These are phyloP conservation scores for Drosophila novamexicana DNA, from an alignment of 1,140 invertebrate species.

Conservation along the genomic window DNA sequence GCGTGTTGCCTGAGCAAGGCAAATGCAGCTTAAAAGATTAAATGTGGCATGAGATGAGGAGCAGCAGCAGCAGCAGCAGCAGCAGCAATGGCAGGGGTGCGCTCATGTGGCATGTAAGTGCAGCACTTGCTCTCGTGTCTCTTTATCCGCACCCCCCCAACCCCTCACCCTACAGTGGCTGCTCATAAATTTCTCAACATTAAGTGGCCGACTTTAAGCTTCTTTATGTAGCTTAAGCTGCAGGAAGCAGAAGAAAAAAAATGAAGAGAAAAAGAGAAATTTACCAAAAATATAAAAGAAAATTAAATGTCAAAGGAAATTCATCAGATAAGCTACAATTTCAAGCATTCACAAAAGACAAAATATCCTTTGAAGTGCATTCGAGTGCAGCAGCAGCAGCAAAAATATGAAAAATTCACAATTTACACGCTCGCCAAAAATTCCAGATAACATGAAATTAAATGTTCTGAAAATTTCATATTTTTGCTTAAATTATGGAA, in stretches of 20 bases:
- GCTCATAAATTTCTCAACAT: conserved; percentile 58
- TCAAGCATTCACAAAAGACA: background rate
- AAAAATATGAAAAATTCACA: no score
- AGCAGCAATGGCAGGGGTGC: background rate
- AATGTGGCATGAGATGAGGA: conserved; percentile 40
- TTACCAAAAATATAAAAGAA: conserved; percentile 5
- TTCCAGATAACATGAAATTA: no score
- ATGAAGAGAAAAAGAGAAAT: background rate
- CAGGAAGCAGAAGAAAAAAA: conserved; percentile 6
- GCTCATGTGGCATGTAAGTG: conserved; percentile 55
- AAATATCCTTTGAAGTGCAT: no score
- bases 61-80: background rate
- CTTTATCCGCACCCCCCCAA: background rate
- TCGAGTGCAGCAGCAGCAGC: no score
- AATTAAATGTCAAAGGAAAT: background rate
- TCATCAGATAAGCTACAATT: conserved; percentile 25
- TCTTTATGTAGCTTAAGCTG: conserved; percentile 57
- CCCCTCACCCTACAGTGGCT: conserved; percentile 10
- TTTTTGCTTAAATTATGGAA: no score
- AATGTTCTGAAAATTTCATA: no score
- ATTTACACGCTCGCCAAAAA: no score
- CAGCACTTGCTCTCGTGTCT: conserved; percentile 27
- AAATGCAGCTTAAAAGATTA: conserved; percentile 81
- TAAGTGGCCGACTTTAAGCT: conserved; percentile 72
- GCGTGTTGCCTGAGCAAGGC: conserved; percentile 72